These are phyloP conservation scores for Micromys minutus DNA, from an alignment of 2,113 vertebrate species.

Conservation along the genomic window DNA sequence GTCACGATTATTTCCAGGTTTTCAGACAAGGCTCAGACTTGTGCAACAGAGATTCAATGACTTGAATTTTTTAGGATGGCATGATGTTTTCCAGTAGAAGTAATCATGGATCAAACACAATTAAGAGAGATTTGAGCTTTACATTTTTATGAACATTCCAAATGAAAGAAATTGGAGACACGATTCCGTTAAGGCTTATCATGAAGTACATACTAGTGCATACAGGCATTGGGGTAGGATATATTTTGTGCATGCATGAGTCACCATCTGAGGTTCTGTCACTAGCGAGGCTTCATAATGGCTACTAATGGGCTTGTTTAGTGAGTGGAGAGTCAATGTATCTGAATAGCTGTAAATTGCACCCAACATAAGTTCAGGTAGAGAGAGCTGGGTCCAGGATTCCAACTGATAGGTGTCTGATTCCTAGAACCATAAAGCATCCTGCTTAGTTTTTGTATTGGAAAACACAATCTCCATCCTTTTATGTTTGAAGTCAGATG, in stretches of 20 bases:
- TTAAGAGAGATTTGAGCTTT: constrained; percentile 33
- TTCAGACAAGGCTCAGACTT: not conserved
- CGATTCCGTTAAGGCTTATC: not conserved
- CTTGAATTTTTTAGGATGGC: not conserved
- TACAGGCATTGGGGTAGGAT: not conserved
- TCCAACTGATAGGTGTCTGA: not conserved
- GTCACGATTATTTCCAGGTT: not conserved
- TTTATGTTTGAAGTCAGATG: constrained; percentile 35
- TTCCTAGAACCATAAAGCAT: not conserved
- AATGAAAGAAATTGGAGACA: not conserved
- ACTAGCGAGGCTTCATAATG: not conserved
- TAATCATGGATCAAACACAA: not conserved
- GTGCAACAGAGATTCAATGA: not conserved
- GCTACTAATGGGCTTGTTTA: not conserved
- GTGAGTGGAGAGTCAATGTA: not conserved
- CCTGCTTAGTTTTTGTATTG: not conserved
- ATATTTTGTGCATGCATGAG: not conserved
- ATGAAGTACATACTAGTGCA: not conserved
- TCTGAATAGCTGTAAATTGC: not conserved
- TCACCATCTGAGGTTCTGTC: not conserved
- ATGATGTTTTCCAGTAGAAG: constrained; percentile 36
- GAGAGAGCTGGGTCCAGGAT: not conserved
- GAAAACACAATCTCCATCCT: constrained; percentile 17
- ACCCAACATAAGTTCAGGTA: not conserved
- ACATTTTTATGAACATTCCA: not conserved